Conservation (phyloP, 2,113 vertebrate species). For the Pristiophorus japonicus region DNA sequence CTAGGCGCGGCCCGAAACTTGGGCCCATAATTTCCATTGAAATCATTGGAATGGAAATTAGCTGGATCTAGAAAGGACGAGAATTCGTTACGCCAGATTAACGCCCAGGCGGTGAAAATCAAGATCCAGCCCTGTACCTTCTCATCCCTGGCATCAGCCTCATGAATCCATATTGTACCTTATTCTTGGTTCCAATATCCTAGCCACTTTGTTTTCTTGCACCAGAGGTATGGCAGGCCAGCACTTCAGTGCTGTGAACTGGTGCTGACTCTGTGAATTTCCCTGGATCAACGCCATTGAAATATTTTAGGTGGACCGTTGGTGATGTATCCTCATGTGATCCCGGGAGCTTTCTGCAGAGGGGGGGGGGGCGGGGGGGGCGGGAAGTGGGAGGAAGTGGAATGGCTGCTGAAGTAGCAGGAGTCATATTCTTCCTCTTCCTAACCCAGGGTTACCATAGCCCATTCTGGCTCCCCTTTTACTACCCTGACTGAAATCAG, state of each 20-base stretch:
- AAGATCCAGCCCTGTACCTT: background rate
- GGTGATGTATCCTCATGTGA: background rate
- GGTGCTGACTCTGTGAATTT: background rate
- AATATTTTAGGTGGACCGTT: background rate
- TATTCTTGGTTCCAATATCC: background rate
- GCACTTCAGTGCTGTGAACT: background rate
- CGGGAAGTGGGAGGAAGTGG: too few species aligned
- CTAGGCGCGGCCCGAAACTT: too few species aligned
- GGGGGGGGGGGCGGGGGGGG: too few species aligned
- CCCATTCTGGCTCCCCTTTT: background rate
- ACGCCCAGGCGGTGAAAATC: background rate
- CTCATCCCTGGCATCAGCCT: background rate
- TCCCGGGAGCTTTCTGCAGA: background rate
- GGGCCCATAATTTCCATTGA: background rate
- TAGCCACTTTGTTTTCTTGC: background rate
- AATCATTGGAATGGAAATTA: background rate
- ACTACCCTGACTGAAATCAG: background rate
- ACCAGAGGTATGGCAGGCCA: background rate
- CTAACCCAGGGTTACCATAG: background rate
- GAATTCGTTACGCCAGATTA: background rate
- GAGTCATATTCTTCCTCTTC: background rate
- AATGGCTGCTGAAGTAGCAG: background rate
- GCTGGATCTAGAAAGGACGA: background rate
- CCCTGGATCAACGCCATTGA: too few species aligned
- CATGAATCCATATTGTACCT: background rate